Evolutionary conservation across 1,140 invertebrate genomes (phyloP), one percentile per base, ranked within the genome.

Genomic region (Camponotus pennsylvanicus): DNA sequence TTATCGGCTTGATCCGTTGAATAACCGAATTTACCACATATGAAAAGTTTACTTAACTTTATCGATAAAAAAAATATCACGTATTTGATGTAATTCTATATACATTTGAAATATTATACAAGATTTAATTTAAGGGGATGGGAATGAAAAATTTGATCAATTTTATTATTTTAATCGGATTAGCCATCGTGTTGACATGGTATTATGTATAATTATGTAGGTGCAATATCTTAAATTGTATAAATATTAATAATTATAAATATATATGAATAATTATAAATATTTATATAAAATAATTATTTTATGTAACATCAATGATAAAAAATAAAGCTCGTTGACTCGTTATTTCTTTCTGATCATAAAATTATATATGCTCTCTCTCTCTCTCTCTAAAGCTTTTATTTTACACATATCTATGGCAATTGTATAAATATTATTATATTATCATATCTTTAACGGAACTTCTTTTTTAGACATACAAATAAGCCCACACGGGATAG

Each of bases 401-500:
- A 9, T 64, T 15, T 49, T 49, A 49, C 45, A 13, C 13, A 49
- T 49, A 49, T 4, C 45, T 49, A 0, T 13, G 45, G 18, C 40
- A 45, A 52, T 70, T 59, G 42, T 59, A 49, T 52, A 52, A 82
- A n/a, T 57, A 49, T 27, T 40, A 73, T 55, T 57, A 27, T 27
- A 27, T 73, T 21, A 32, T 45, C 67, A 9, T 66, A 27, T 75
- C 55, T 15, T 52, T n/a, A 61, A 73, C 66, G 42, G 37, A 73
- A 34, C 32, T 73, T 32, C 13, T 32, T 63, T 75, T 70, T 61
- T 27, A 67, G 7, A 32, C 34, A 21, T 13, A 13, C 49, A 83
- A 57, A 83, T 49, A 67, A 83, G 69, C 27, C 5, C 37, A 34
- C 18, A 83, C 77, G 79, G 79, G 87, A 80, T 78, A 87, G 49